A percentile compares a stretch with the other conserved stretches of the same genome.
Conservation (phyloP, 2,888 invertebrate genomes). For the Apamea crenata region DNA sequence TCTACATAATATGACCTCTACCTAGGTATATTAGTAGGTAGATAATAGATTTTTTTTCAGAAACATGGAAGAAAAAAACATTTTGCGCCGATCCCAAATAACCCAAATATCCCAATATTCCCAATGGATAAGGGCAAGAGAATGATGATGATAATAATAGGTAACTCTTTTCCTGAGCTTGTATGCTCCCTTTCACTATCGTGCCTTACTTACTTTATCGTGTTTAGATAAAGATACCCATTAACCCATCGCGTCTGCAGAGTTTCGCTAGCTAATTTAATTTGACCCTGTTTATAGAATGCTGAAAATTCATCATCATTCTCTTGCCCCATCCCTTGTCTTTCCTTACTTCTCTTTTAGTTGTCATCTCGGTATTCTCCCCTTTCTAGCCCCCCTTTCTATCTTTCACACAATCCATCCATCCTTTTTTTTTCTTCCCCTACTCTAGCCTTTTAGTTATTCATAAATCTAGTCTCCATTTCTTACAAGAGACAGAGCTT, state of each 20-base stretch:
- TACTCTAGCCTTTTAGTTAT: neutral
- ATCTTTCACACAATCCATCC: neutral
- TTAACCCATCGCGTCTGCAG: neutral
- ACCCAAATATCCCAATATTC: neutral
- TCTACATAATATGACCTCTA: neutral
- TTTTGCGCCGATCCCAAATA: neutral
- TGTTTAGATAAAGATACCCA: no score
- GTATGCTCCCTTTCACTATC: neutral
- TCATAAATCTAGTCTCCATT: neutral
- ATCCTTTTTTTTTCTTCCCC: no score
- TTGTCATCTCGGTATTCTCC: neutral
- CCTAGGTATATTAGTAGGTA: neutral
- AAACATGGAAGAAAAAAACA: neutral
- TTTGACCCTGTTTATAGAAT: neutral
- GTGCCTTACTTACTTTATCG: neutral
- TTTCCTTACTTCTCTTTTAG: neutral
- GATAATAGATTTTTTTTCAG: neutral
- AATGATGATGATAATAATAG: neutral
- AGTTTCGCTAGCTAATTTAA: neutral
- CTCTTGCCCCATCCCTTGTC: neutral
- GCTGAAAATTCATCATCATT: neutral
- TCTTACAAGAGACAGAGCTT: neutral
- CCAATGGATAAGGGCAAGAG: neutral
- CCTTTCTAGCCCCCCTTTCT: neutral
- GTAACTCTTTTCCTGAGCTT: neutral